Base-by-base conservation (phyloP, 1,140 invertebrate species). In the Pararge aegeria region DNA sequence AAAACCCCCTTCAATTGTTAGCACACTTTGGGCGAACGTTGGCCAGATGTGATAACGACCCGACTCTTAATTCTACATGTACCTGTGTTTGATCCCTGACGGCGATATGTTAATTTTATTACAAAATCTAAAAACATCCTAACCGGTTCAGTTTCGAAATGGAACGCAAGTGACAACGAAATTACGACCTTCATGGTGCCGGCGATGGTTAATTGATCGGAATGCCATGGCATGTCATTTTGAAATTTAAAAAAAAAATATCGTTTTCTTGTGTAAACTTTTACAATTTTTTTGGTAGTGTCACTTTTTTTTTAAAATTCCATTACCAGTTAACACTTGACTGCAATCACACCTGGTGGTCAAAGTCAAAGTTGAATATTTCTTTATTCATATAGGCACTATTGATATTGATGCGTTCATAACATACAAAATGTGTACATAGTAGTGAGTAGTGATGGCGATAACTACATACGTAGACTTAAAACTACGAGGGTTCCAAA, bases 51-150 rank as follows among this genome's bases (percentile, higher is more conserved):
- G 13, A n/a, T n/a, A 13, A 37, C 38, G 12, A 27, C 38, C 38
- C 13, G 13, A n/a, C 13, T 42, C 18, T 42, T 20, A 4, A 46
- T 18, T 20, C 20, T 7, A 7, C 38, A 19, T 29, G 16, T 75
- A 73, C 69, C 73, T 67, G 72, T 57, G 61, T 24, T 70, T 54
- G 84, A 86, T 84, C 78, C 68, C 72, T 65, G 52, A 49, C 70
- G 72, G 64, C 67, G 80, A 86, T 88, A 88, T 84, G 76, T 81
- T 75, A 80, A 87, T 87, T 87, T 85, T 83, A 85, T 83, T 82
- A 81, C 79, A 78, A 69, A 75, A 78, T 64, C 75, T 79, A 75
- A 73, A 83, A 83, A 75, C 52, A 80, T 75, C 72, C 64, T 70
- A 77, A 87, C 80, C 83, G 80, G 83, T 81, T 82, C 70, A 70